phyloP scores from a whole-genome alignment of 2,888 invertebrate species.

The Ochropleura plecta region DNA sequence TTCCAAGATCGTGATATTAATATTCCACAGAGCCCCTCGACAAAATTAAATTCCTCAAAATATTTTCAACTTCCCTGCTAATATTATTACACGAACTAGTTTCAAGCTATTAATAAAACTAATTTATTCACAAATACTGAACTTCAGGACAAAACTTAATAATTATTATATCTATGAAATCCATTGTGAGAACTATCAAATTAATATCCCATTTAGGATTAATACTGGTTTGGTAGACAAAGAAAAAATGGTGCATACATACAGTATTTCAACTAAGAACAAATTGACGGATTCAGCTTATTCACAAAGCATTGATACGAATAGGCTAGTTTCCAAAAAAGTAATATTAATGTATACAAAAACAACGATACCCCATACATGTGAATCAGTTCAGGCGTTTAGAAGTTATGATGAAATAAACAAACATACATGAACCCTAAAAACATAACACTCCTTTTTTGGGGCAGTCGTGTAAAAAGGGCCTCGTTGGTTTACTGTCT shows the following conservation, averaged over 20 bases:
- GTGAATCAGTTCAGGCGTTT: too few species aligned
- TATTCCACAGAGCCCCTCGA: background rate
- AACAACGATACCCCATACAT: too few species aligned
- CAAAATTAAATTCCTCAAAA: conserved; percentile 4
- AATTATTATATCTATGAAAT: conserved; percentile 39
- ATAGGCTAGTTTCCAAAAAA: too few species aligned
- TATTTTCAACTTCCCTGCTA: background rate
- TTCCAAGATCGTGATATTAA: background rate
- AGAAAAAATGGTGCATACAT: background rate
- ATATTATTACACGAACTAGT: conserved; percentile 11
- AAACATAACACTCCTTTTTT: too few species aligned
- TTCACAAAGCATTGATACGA: background rate
- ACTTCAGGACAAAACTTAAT: conserved; percentile 55
- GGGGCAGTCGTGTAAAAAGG: too few species aligned
- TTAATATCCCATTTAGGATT: conserved; percentile 67
- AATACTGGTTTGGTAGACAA: conserved; percentile 4
- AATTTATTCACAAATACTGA: conserved; percentile 43
- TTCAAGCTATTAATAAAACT: conserved; percentile 43
- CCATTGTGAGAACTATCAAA: conserved; percentile 52
- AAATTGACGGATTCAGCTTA: background rate
- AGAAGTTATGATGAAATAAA: too few species aligned
- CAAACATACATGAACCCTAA: too few species aligned
- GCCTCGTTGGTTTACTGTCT: background rate
- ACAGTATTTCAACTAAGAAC: background rate
- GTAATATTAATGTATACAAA: too few species aligned